phyloP scores from a whole-genome alignment of 2,113 vertebrate species.

The Cairina moschata region DNA sequence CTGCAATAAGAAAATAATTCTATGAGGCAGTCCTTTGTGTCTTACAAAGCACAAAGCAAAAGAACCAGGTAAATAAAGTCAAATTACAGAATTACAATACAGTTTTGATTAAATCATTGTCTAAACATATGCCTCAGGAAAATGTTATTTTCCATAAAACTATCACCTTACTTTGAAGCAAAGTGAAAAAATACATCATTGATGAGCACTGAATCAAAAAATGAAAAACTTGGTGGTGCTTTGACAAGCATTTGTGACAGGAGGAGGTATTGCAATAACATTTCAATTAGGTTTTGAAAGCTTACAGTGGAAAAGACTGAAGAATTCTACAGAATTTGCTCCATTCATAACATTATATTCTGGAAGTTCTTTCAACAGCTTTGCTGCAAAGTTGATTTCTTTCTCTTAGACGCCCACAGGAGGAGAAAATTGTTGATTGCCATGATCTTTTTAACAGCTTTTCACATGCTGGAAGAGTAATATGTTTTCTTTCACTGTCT shows the following conservation, averaged over 20 bases:
- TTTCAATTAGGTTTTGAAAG: not conserved
- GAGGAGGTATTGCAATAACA: not conserved
- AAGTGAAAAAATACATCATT: not conserved
- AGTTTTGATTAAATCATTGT: not conserved
- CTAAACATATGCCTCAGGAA: not conserved
- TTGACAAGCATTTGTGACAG: not conserved
- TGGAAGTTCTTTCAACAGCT: not conserved
- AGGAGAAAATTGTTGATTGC: not conserved
- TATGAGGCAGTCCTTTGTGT: not conserved
- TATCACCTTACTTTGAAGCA: not conserved
- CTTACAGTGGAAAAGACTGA: not conserved
- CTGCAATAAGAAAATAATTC: not conserved
- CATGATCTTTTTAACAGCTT: not conserved
- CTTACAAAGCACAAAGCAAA: not conserved
- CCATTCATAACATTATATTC: not conserved
- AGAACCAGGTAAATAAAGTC: not conserved
- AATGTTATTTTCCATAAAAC: not conserved
- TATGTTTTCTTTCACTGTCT: not conserved
- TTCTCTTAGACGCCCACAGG: not conserved
- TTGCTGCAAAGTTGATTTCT: not conserved
- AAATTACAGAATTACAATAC: not conserved
- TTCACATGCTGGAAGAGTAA: not conserved
- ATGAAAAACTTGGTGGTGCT: not conserved
- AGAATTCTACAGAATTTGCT: not conserved
- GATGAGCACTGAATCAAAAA: not conserved